Evolutionary conservation across 64 coral and sea anemone genomes (phyloP).

Genomic region (Astreopora myriophthalma): DNA sequence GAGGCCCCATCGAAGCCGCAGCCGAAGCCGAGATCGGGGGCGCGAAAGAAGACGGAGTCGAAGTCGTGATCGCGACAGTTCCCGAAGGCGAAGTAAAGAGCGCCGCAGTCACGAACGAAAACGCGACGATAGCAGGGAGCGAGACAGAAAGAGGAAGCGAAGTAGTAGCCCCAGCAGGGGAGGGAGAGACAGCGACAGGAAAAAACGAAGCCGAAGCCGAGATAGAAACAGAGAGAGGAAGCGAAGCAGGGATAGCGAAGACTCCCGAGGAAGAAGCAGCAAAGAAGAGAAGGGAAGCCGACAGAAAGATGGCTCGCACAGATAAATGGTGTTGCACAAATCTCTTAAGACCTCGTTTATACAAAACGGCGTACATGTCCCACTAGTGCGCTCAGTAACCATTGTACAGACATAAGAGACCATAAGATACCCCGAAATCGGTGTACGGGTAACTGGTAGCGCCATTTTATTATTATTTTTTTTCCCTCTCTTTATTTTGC

Average conservation of each 20-base stretch:
- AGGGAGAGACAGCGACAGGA: slow-evolving; percentile 44
- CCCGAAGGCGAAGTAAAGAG: slow-evolving; percentile 74
- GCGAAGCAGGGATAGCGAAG: slow-evolving; percentile 38
- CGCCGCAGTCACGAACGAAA: slow-evolving; percentile 71
- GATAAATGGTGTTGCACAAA: background rate
- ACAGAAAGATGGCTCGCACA: slow-evolving; percentile 58
- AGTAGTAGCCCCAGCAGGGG: slow-evolving; percentile 62
- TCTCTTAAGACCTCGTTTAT: background rate
- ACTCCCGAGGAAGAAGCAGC: slow-evolving; percentile 27
- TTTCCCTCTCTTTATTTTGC: no score
- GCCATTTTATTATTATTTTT: no score
- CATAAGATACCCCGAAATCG: no score
- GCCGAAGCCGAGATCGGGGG: slow-evolving; percentile 61
- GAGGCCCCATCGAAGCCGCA: slow-evolving; percentile 39
- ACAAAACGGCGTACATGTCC: background rate
- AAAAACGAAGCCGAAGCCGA: slow-evolving; percentile 75
- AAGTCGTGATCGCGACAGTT: slow-evolving; percentile 68
- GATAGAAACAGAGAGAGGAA: slow-evolving; percentile 63
- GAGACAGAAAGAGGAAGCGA: slow-evolving; percentile 50
- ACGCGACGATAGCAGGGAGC: slow-evolving; percentile 45
- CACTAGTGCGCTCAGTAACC: background rate
- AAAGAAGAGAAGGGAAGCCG: slow-evolving; percentile 9
- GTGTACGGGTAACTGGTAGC: no score
- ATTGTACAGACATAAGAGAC: background rate
- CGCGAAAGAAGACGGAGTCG: slow-evolving; percentile 60